Evolutionary conservation across 2,888 invertebrate species (phyloP), one percentile per base, ranked within the genome.

Genomic region (Timema podura): DNA sequence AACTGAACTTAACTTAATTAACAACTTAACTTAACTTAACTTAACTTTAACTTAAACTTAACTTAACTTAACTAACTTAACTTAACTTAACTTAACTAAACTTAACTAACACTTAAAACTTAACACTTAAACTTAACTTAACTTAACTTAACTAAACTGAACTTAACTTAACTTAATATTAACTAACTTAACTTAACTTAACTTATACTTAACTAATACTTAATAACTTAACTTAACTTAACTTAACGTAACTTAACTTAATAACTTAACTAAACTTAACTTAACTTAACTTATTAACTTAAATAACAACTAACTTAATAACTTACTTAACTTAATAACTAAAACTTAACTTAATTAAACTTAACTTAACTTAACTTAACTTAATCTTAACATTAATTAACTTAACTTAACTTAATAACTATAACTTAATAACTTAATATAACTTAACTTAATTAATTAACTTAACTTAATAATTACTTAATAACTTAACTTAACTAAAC

Each of bases 371-470:
- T 10, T 11, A 16, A 16, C 11, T 10, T n/a, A n/a, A 16, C 61
- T 15, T 10, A 16, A 16, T 11, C 16, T 10, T n/a, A 16, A n/a
- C 61, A 9, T n/a, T n/a, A 9, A 11, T 9, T n/a, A 13, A 11
- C 61, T 16, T n/a, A 49, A 10, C 64, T 64, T 45, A 64, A 44
- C 64, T 64, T 45, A 64, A 44, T 46, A 45, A 64, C 44, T 46
- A 44, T 64, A 64, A 64, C n/a, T n/a, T n/a, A n/a, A 9, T 49
- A 10, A 9, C 48, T 47, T 65, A 48, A 65, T 47, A 16, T 48
- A 46, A 65, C 46, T 47, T 65, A 65, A 65, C 46, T 47, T 65
- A 65, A 65, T 47, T 10, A 10, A 9, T 16, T 65, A 48, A 48
- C 65, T 48, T 48, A 46, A 65, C 65, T 16, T 64, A 10, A 10